phyloP scores from a whole-genome alignment of 1,140 invertebrate species.

The Adelges cooleyi region DNA sequence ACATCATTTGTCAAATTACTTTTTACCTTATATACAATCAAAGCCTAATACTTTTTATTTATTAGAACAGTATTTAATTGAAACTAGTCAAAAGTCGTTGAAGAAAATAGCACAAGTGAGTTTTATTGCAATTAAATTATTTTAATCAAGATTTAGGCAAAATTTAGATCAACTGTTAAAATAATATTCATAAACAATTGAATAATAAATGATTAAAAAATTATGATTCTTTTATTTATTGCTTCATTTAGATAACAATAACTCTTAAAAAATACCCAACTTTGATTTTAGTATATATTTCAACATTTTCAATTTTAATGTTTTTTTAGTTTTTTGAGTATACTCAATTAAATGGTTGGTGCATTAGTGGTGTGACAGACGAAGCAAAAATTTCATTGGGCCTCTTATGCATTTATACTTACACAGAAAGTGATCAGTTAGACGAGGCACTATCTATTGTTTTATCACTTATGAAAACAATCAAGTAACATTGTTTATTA shows the following conservation, averaged over 20 bases:
- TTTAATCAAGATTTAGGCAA: no score
- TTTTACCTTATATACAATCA: constrained; percentile 18
- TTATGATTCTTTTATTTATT: no score
- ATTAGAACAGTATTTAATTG: not conserved
- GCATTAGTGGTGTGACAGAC: not conserved
- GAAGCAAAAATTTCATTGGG: constrained; percentile 4
- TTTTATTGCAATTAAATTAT: no score
- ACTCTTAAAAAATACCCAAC: no score
- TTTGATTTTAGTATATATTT: no score
- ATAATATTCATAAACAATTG: no score
- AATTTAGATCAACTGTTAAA: no score
- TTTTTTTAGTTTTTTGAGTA: not conserved
- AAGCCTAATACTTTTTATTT: constrained; percentile 9
- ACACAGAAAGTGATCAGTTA: constrained; percentile 9
- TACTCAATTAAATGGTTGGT: constrained; percentile 18
- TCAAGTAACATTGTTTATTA: no score
- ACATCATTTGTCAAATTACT: not conserved
- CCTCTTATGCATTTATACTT: constrained; percentile 6
- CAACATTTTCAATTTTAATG: not conserved
- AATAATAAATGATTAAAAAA: no score
- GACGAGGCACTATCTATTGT: constrained; percentile 6
- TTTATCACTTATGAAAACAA: constrained; percentile 3
- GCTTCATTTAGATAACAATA: no score
- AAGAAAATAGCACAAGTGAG: not conserved
- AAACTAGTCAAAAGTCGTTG: constrained; percentile 2